phyloP scores from a whole-genome alignment of 2,888 invertebrate species.

The Didymodactylos carnosus region DNA sequence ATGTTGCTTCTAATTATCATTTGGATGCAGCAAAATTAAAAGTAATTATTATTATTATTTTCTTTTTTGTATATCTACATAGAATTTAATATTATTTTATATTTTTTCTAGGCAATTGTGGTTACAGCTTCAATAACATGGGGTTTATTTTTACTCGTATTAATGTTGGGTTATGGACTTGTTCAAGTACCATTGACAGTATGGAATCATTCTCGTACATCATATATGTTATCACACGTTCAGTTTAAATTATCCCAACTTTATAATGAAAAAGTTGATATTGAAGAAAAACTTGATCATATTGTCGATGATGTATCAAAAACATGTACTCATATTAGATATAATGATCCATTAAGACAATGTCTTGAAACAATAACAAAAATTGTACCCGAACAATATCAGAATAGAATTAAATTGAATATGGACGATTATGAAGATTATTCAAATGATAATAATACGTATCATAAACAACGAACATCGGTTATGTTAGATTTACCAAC shows the following conservation, averaged over 20 bases:
- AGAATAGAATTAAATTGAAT: conserved; percentile 21
- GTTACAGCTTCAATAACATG: conserved; percentile 97
- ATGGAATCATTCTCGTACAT: conserved; percentile 71
- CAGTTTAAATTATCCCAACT: conserved; percentile 84
- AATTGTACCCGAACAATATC: conserved; percentile 42
- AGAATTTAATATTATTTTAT: neutral
- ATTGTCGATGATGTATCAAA: conserved; percentile 72
- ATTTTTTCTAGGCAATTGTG: conserved; percentile 65
- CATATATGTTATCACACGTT: conserved; percentile 59
- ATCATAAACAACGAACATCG: neutral
- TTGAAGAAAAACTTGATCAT: conserved; percentile 86
- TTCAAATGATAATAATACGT: neutral
- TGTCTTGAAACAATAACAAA: conserved; percentile 70
- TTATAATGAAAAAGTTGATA: conserved; percentile 80
- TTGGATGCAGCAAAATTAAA: conserved; percentile 7
- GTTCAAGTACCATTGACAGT: conserved; percentile 72
- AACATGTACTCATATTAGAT: conserved; percentile 50
- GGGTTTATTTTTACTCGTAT: conserved; percentile 79
- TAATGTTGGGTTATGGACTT: conserved; percentile 74
- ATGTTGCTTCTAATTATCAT: conserved; percentile 73
- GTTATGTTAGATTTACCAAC: conserved; percentile 32
- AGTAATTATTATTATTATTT: conserved; percentile 16
- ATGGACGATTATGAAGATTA: conserved; percentile 29
- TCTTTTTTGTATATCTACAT: neutral
- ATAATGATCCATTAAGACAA: conserved; percentile 45